These are phyloP conservation scores for Brenthis hecate DNA, from an alignment of 2,888 invertebrate genomes.

Conservation along the genomic window DNA sequence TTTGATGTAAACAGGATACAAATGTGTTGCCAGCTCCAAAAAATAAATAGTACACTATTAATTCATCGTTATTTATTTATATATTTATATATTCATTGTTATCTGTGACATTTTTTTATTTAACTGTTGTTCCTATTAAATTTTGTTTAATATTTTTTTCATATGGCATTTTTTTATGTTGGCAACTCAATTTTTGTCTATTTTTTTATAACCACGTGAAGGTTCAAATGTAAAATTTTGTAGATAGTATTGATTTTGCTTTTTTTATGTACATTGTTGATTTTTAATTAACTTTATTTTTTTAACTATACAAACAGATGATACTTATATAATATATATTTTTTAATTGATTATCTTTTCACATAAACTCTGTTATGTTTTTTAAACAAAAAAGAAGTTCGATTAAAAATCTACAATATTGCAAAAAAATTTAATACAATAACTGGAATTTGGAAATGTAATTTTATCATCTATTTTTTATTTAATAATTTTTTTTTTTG, in stretches of 20 bases:
- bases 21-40: background rate
- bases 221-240: background rate
- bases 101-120: background rate
- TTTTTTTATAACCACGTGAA: background rate
- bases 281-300: background rate
- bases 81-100: too few relatives aligned
- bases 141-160: background rate
- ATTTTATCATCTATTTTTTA: too few relatives aligned
- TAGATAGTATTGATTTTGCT: constrained; percentile 11
- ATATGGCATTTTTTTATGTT: background rate
- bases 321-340: too few relatives aligned
- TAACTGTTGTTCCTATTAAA: constrained; percentile 2
- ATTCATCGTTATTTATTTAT: too few relatives aligned
- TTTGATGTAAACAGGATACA: constrained; percentile 3
- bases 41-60: background rate
- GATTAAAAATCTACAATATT: too few relatives aligned
- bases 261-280: constrained; percentile 4
- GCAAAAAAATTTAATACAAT: too few relatives aligned
- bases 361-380: too few relatives aligned
- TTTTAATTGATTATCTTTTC: too few relatives aligned
- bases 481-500: too few relatives aligned
- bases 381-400: too few relatives aligned
- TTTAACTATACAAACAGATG: background rate
- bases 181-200: constrained; percentile 9
- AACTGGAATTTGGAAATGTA: too few relatives aligned